Evolutionary conservation across 1,140 invertebrate genomes (phyloP), one percentile per base, ranked within the genome.

Genomic region (Drosophila oshimai): DNA sequence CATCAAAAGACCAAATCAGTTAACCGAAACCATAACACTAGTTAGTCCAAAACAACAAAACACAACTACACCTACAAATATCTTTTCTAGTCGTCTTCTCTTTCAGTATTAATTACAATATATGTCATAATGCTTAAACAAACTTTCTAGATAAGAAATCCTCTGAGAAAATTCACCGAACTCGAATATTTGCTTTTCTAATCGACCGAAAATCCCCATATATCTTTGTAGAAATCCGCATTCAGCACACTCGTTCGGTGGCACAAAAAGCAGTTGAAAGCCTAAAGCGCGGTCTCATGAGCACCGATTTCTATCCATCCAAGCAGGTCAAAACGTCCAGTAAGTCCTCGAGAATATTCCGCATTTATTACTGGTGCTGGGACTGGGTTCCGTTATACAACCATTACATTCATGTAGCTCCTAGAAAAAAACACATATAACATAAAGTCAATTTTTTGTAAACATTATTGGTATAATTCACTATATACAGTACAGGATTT

Each of bases 71-170:
- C 12, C 39, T 33, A 6, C 20, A 44, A 9, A 26, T 12, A 44
- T 20, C 47, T 58, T 20, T 77, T 86, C 75, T 84, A 86, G 80
- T 80, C 81, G 71, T 84, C 50, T 87, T 81, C 54, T 81, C 45
- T 87, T 86, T 61, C 80, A 86, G 80, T 86, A 86, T 86, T 86
- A 86, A 73, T 54, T 41, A 47, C 26, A 62, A 54, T 31, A 26
- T 50, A 53, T 51, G 29, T 50, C 46, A 44, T 28, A 39, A 47
- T 42, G 34, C 50, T 54, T 58, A 51, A 42, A 50, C 18, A 28
- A 24, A 55, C 7, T 46, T 44, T 41, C 15, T 64, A 65, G 42
- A 22, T 17, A 41, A 65, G 42, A 28, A 37, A 31, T 18, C 10
- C 10, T 2, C 17, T 18, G 28, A 58, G 33, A 45, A 37, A 10